phyloP scores from a whole-genome alignment of 2,797 vertebrate species.

The Myiothlypis chrysogaster region DNA sequence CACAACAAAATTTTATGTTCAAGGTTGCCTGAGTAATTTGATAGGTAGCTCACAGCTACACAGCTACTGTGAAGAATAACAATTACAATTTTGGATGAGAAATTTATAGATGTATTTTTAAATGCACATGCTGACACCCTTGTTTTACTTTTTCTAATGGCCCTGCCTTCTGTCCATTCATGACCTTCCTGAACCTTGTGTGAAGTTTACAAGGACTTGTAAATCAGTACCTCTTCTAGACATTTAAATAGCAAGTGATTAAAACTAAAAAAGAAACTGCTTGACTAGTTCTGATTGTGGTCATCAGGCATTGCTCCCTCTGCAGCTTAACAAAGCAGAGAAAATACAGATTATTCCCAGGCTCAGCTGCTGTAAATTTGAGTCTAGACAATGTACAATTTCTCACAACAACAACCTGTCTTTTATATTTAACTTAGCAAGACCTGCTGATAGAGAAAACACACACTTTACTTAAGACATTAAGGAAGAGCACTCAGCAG shows the following conservation, averaged over 20 bases:
- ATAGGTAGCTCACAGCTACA: background rate
- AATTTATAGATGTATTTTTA: background rate
- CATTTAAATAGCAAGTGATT: slow-evolving; percentile 19
- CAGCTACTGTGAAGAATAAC: background rate
- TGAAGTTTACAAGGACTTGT: background rate
- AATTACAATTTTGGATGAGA: background rate
- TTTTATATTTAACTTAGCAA: background rate
- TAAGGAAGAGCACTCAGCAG: background rate
- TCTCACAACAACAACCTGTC: background rate
- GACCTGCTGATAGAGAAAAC: background rate
- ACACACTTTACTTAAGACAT: background rate
- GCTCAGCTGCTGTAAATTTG: background rate
- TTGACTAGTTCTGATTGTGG: background rate
- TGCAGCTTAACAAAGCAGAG: background rate
- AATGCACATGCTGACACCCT: background rate
- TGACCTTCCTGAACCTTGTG: background rate
- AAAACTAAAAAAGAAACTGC: slow-evolving; percentile 28
- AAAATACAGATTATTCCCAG: background rate
- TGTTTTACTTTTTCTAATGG: background rate
- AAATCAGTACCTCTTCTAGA: slow-evolving; percentile 13
- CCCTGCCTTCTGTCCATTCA: background rate
- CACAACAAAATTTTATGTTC: background rate
- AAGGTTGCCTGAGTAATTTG: background rate
- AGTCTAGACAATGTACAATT: background rate
- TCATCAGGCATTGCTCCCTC: background rate